phyloP scores from a whole-genome alignment of 2,888 invertebrate species.

The Eupeodes latifasciatus region DNA sequence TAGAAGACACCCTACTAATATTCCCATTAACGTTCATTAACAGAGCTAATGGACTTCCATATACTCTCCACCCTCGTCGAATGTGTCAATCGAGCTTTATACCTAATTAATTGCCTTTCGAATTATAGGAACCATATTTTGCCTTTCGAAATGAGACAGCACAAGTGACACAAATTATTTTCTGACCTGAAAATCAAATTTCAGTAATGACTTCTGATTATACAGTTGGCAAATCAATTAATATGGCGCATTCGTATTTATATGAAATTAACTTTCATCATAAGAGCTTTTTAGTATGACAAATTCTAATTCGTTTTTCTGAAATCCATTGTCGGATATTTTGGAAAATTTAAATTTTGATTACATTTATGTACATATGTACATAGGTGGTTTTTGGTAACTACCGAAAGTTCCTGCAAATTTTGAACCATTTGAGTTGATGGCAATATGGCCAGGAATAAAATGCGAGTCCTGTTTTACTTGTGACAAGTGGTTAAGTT shows the following conservation, averaged over 20 bases:
- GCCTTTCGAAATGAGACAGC: background rate
- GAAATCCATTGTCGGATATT: background rate
- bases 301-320: background rate
- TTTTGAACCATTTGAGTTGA: no score
- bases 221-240: background rate
- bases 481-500: background rate
- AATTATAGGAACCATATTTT: background rate
- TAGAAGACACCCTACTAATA: background rate
- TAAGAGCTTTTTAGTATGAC: background rate
- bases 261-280: background rate
- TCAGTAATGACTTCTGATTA: background rate
- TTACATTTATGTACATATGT: background rate
- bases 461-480: no score
- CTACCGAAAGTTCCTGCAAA: no score
- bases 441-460: no score
- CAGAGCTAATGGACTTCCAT: background rate
- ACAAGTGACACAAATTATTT: constrained; percentile 8
- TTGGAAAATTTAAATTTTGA: background rate
- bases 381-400: no score
- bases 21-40: constrained; percentile 4
- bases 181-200: constrained; percentile 10
- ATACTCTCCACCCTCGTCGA: background rate
- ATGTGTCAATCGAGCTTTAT: background rate
- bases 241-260: background rate
- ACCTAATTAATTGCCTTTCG: constrained; percentile 12